phyloP scores from a whole-genome alignment of 2,888 invertebrate species.

The Ethmia dodecea region DNA sequence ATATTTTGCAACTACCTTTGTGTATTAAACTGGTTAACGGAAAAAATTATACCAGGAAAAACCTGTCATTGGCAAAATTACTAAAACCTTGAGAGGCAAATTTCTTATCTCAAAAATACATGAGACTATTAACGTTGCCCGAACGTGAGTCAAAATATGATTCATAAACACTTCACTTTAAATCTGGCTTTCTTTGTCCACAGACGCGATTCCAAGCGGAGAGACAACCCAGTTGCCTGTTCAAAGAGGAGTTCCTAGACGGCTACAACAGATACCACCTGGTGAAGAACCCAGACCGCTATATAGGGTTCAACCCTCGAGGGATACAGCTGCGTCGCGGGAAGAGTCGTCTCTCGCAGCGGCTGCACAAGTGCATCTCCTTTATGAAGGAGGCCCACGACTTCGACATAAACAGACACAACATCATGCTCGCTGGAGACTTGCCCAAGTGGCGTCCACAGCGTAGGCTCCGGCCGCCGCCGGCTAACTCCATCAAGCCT shows the following conservation, averaged over 20 bases:
- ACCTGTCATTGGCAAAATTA: no score
- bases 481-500: conserved; percentile 57
- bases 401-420: conserved; percentile 80
- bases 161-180: neutral
- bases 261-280: conserved; percentile 81
- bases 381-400: conserved; percentile 80
- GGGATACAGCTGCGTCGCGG: conserved; percentile 75
- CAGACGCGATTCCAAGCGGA: conserved; percentile 77
- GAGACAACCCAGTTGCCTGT: conserved; percentile 78
- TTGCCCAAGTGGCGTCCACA: conserved; percentile 59
- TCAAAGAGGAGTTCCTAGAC: conserved; percentile 80
- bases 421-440: conserved; percentile 73
- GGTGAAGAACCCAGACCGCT: conserved; percentile 77
- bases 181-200: conserved; percentile 26
- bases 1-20: no score
- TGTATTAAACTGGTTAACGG: no score
- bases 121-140: neutral
- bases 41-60: no score
- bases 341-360: conserved; percentile 55
- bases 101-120: neutral
- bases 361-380: conserved; percentile 77
- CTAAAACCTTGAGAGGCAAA: no score
- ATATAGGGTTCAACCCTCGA: conserved; percentile 80
- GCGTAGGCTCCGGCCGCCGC: conserved; percentile 58
- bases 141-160: neutral